phyloP scores from a whole-genome alignment of 1,140 invertebrate genomes.

The Atopsyche davidsoni region DNA sequence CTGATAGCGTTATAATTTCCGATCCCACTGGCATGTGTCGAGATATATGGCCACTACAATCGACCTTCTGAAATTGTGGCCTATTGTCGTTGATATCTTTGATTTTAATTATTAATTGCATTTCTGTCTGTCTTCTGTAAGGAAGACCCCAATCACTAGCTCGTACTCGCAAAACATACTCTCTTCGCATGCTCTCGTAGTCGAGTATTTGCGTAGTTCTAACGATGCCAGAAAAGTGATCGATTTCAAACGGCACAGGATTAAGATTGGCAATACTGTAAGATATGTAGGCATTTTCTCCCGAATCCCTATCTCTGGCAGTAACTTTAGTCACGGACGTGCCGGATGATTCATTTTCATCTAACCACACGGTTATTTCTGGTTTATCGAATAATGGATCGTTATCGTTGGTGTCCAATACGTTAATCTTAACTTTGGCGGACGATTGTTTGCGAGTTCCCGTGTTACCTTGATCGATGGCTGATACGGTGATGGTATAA shows the following conservation, averaged over 20 bases:
- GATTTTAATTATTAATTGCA: slow-evolving; percentile 66
- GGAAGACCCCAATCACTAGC: slow-evolving; percentile 88
- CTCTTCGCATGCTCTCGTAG: slow-evolving; percentile 74
- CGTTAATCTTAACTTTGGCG: slow-evolving; percentile 72
- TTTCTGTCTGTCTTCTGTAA: slow-evolving; percentile 76
- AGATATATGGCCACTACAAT: slow-evolving; percentile 71
- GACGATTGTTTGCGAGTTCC: slow-evolving; percentile 72
- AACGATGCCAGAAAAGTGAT: slow-evolving; percentile 83
- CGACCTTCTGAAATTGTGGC: slow-evolving; percentile 69
- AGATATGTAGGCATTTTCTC: slow-evolving; percentile 87
- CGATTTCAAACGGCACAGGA: slow-evolving; percentile 83
- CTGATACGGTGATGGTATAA: slow-evolving; percentile 80
- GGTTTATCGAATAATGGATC: slow-evolving; percentile 70
- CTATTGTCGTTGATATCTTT: slow-evolving; percentile 83
- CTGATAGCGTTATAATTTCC: slow-evolving; percentile 76
- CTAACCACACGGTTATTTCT: slow-evolving; percentile 55
- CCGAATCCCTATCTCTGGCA: slow-evolving; percentile 76
- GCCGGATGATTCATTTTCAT: slow-evolving; percentile 79
- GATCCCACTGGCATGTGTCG: slow-evolving; percentile 65
- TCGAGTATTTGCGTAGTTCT: slow-evolving; percentile 71
- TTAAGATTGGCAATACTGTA: slow-evolving; percentile 81
- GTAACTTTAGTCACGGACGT: slow-evolving; percentile 68
- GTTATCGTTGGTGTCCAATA: slow-evolving; percentile 81
- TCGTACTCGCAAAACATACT: slow-evolving; percentile 67
- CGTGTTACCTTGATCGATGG: slow-evolving; percentile 72